Base-by-base conservation (phyloP, 2,888 invertebrate species). In the Diarsia brunnea region DNA sequence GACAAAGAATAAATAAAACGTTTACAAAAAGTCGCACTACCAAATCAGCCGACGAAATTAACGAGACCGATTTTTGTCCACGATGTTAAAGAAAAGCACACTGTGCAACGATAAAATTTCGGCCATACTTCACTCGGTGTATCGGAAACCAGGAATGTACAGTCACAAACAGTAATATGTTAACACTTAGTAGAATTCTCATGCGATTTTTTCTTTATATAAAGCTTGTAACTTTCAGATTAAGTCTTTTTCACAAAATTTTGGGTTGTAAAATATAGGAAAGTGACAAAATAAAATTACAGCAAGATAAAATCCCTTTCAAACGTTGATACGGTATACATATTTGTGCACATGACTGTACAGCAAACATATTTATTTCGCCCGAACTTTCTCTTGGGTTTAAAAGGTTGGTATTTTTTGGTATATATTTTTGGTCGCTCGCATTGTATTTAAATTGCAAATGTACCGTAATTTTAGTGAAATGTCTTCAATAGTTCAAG, bases 361-460 rank as follows among this genome's bases (percentile, higher is more conserved):
- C 82, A 58, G 71, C 84, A 88, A 86, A 90, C 81, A 86, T 88
- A 88, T 90, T 89, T 89, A 89, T 88, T 89, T 90, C 81, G 79
- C 82, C 75, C 83, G 82, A 75, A 85, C 88, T 89, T 90, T 90
- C 88, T 86, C 87, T 84, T 78, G 45, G 53, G 78, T 80, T 88
- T 76, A 81, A 85, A 87, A 87, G 84, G 83, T 89, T 80, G 79
- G 84, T 43, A 88, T 87, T 81, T 81, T 86, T 81, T 84, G 82
- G 77, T 84, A 75, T 79, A 81, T 82, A 87, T 88, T 81, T 87
- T 84, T 81, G 73, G 75, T 75, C 55, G 76, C 63, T 64, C 53
- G 86, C 84, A 90, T 90, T 90, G 90, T 90, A 89, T 90, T 90
- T 90, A 90, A 90, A 90, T 90, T 85, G 82, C 82, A 83, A 84